Evolutionary conservation across 37 sponge, comb jelly and placozoan genomes (phyloP), one percentile per base, ranked within the genome.

Genomic region (Eunapius fragilis): DNA sequence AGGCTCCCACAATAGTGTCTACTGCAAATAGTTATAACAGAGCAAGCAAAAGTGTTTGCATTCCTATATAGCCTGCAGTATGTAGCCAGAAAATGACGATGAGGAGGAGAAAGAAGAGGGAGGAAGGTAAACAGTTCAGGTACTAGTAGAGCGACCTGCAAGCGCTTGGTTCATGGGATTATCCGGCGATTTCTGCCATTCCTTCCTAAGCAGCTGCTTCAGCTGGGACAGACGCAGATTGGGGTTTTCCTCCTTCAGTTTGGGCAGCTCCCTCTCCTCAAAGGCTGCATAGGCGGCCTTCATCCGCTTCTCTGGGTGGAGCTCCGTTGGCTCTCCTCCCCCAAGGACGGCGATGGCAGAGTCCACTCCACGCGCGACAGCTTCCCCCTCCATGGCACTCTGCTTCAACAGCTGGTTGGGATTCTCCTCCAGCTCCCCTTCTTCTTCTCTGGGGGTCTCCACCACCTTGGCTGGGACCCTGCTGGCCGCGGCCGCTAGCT

Each of bases 151-250:
- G 58, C 19, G 1, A 2, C 19, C 58, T 17, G 58, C 7, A 58
- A 58, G 58, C 58, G 14, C 58, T 58, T 93, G 95, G 86, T 96
- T 96, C 92, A 95, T 83, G 14, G 99, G 99, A 78, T 99, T 99
- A 27, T 97, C 96, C 38, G 99, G 96, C 14, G 99, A 95, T 48
- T 94, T 95, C 90, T 87, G 87, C 99, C 99, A 99, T 67, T 97
- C 92, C 77, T 97, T 99, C 84, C 90, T 74, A 0, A 99, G 77
- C 80, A 97, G 73, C 79, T 99, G 99, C 78, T 94, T 93, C 71
- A 99, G 31, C 67, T 99, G 99, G 31, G 96, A 95, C 84, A 87
- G 76, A 14, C 97, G 85, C 84, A 99, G 45, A 34, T 92, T 88
- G 37, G 98, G 96, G 81, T 97, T 94, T 77, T 92, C 96, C 2